phyloP scores from a whole-genome alignment of 1,140 invertebrate genomes.

The Oryctes rhinoceros region DNA sequence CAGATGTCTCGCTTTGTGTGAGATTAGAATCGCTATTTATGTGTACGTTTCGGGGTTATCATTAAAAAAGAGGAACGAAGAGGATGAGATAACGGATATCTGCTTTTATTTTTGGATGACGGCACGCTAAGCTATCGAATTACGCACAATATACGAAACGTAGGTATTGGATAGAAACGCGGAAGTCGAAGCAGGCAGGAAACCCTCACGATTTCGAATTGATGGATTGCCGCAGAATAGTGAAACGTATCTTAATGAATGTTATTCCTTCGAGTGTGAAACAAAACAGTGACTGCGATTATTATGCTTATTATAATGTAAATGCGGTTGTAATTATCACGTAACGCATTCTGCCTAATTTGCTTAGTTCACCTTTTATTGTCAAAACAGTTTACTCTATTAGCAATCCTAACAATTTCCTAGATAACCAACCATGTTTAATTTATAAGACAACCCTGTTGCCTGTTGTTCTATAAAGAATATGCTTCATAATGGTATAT shows the following conservation, averaged over 20 bases:
- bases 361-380: slow-evolving; percentile 9
- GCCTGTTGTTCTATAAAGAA: not conserved
- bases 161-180: not conserved
- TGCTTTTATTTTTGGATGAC: slow-evolving; percentile 21
- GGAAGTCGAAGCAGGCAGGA: not conserved
- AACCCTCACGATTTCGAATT: not conserved
- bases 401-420: not conserved
- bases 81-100: slow-evolving; percentile 12
- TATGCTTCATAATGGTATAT: not conserved
- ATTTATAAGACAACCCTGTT: slow-evolving; percentile 4
- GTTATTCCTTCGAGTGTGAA: slow-evolving; percentile 5
- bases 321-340: slow-evolving; percentile 5
- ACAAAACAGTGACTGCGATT: slow-evolving; percentile 5
- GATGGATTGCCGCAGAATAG: not conserved
- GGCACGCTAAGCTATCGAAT: not conserved
- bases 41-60: not conserved
- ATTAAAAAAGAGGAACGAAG: slow-evolving; percentile 22
- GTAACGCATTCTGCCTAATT: slow-evolving; percentile 9
- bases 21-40: slow-evolving; percentile 35
- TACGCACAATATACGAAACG: not conserved
- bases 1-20: slow-evolving; percentile 20
- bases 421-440: not conserved
- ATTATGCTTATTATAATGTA: slow-evolving; percentile 23
- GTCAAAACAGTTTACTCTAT: not conserved
- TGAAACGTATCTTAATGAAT: slow-evolving; percentile 11